Evolutionary conservation across 2,113 vertebrate genomes (phyloP).

Genomic region (Climacteris rufus): DNA sequence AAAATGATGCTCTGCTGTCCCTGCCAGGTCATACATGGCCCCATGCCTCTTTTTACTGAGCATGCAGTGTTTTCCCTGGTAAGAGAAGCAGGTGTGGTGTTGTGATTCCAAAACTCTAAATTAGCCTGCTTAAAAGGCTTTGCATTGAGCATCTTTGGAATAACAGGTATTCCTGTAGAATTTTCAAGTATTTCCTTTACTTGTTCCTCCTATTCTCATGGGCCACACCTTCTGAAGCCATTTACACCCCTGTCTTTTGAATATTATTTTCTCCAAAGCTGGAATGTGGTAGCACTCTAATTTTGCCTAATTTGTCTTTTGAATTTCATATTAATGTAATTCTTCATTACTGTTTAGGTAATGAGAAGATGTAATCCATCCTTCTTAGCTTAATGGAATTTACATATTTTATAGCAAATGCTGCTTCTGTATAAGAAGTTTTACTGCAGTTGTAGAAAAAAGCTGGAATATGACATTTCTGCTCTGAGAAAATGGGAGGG

Average conservation of each 20-base stretch:
- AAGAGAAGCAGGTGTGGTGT: background rate
- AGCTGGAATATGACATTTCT: background rate
- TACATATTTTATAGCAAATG: background rate
- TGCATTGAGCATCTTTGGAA: background rate
- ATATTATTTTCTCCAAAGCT: background rate
- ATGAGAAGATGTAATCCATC: background rate
- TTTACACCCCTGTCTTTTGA: background rate
- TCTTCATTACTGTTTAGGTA: background rate
- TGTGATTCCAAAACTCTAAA: background rate
- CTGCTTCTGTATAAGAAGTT: background rate
- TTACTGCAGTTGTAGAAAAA: background rate
- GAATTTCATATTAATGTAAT: background rate
- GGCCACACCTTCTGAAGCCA: background rate
- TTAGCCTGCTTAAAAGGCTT: background rate
- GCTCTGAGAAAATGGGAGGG: background rate
- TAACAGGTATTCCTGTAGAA: background rate
- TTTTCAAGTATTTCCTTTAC: background rate
- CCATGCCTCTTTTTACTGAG: background rate
- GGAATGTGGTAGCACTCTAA: background rate
- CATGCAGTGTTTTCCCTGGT: background rate
- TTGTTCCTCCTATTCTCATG: background rate
- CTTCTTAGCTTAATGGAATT: background rate
- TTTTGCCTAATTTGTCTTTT: background rate
- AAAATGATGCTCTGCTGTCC: background rate
- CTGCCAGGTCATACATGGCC: background rate